Evolutionary conservation across 2,888 invertebrate species (phyloP), one percentile per base, ranked within the genome.

Genomic region (Xanthorhoe designata): DNA sequence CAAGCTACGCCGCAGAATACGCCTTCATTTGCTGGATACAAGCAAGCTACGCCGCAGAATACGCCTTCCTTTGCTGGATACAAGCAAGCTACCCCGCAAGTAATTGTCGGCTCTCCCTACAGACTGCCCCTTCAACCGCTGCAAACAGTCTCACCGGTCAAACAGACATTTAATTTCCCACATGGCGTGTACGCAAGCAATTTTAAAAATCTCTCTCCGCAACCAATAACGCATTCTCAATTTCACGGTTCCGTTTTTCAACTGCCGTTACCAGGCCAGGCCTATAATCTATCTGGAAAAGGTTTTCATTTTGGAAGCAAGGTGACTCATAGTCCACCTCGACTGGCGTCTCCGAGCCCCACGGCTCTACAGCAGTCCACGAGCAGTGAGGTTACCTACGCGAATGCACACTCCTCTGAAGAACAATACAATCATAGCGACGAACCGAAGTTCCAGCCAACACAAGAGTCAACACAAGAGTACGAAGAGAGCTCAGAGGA

Each of bases 21-120:
- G 24, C 24, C 24, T 24, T 1, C 24, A 13, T 85, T 88, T 0
- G 78, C 69, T 86, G 87, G 63, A 19, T 82, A 82, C 64, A 86
- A 84, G 60, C 87, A 86, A 67, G 68, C 80, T 0, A 75, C 82
- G 3, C 84, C 87, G 1, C 87, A 87, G 69, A 81, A 7, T 24
- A 24, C 24, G 24, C 24, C 24, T 24, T 1, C 24, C 24, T 24
- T 24, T 24, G 78, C 69, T 86, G 87, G 63, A 29, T 81, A 82
- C 64, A 86, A 84, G 60, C 87, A 86, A 68, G 68, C 80, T 0
- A 75, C 82, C 2, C 84, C 87, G 1, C 88, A 87, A 69, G 81
- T 83, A 65, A 83, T 86, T 66, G 82, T 83, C 32, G 85, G 85
- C 29, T 77, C 84, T n/a, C 88, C 86, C 42, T 87, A 84, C 69